Evolutionary conservation across 2,113 vertebrate genomes (phyloP).

Genomic region (Rhodinocichla rosea): DNA sequence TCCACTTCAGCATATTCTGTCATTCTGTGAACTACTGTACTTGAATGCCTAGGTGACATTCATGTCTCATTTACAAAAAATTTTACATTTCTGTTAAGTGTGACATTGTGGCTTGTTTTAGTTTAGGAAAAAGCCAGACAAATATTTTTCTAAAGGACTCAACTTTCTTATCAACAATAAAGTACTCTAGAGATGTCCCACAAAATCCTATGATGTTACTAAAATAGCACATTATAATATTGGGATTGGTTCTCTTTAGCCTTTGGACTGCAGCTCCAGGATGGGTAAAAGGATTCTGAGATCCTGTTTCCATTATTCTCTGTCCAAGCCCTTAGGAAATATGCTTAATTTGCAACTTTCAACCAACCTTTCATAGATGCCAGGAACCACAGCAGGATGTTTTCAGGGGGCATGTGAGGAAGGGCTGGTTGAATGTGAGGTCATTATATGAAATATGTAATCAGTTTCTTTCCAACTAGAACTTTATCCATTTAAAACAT

Average conservation of each 20-base stretch:
- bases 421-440: conserved; percentile 53
- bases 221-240: not conserved
- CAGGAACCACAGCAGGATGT: conserved; percentile 53
- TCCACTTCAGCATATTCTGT: not conserved
- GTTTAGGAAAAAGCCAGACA: not conserved
- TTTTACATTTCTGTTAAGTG: not conserved
- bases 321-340: conserved; percentile 1
- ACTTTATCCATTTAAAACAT: conserved; percentile 47
- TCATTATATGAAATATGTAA: conserved; percentile 48
- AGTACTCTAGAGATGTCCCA: not conserved
- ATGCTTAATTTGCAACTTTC: conserved; percentile 9
- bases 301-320: conserved; percentile 9
- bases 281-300: not conserved
- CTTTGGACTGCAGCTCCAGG: not conserved
- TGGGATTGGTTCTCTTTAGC: not conserved
- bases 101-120: not conserved
- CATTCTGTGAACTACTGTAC: not conserved
- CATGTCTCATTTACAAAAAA: not conserved
- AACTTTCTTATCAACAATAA: not conserved
- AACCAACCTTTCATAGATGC: conserved; percentile 15
- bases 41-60: not conserved
- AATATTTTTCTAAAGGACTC: not conserved
- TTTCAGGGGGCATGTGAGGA: conserved; percentile 46
- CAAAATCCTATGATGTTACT: not conserved
- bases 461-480: conserved; percentile 34